Evolutionary conservation across 1,140 invertebrate genomes (phyloP).

Genomic region (Phymastichus coffea): DNA sequence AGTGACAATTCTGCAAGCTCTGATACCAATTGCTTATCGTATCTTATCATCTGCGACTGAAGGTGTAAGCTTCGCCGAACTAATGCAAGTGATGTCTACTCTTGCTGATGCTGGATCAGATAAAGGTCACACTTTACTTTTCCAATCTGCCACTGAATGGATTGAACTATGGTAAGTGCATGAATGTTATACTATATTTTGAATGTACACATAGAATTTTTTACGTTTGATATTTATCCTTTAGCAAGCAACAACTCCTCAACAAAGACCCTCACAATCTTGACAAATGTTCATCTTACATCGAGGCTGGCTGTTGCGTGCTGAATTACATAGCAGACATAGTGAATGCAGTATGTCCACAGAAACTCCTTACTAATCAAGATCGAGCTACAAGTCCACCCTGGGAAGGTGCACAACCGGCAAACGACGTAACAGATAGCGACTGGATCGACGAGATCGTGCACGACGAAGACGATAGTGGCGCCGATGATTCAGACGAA

Average conservation of each 20-base stretch:
- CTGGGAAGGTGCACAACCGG: slow-evolving; percentile 75
- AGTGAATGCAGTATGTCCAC: slow-evolving; percentile 62
- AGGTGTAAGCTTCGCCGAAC: slow-evolving; percentile 74
- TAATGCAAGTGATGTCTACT: slow-evolving; percentile 78
- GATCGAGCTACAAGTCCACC: slow-evolving; percentile 69
- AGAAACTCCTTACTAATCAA: slow-evolving; percentile 48
- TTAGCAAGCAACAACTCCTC: slow-evolving; percentile 48
- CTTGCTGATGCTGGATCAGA: slow-evolving; percentile 79
- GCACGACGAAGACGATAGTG: slow-evolving; percentile 88
- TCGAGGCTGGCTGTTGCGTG: slow-evolving; percentile 78
- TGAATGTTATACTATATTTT: slow-evolving; percentile 1
- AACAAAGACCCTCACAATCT: slow-evolving; percentile 45
- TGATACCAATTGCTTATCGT: slow-evolving; percentile 74
- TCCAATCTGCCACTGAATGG: slow-evolving; percentile 79
- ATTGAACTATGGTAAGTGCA: slow-evolving; percentile 65
- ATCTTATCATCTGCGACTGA: slow-evolving; percentile 65
- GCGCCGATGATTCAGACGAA: slow-evolving; percentile 93
- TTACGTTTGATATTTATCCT: too few relatives aligned
- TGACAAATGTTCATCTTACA: slow-evolving; percentile 55
- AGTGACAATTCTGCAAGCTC: slow-evolving; percentile 70
- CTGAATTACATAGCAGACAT: slow-evolving; percentile 74
- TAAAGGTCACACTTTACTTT: slow-evolving; percentile 75
- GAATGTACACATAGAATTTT: not conserved
- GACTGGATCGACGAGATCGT: slow-evolving; percentile 82
- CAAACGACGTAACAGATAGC: slow-evolving; percentile 71